Base-by-base conservation (phyloP, 64 coral and sea anemone genomes). In the Trachythela sp. region DNA sequence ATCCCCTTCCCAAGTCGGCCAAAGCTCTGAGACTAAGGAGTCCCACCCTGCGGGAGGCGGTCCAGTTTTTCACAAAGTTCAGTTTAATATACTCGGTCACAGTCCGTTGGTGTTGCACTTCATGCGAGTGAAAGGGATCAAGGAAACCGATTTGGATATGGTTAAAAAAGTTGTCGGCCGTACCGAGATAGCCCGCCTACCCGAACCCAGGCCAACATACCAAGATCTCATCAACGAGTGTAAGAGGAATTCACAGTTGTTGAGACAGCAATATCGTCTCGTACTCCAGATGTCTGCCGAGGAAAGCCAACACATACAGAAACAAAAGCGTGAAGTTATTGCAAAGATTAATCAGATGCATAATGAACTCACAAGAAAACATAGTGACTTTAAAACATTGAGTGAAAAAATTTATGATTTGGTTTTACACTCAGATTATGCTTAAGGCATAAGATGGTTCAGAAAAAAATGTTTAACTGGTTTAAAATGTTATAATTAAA, bases 61-160 rank as follows among this genome's bases (percentile, higher is more conserved):
- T 2, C 95, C 95, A 0, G 89, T 88, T 14, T 98, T 93, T 84
- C 88, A 92, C 15, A 85, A 93, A 24, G 93, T 98, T 20, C 88
- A 90, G 54, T 98, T 98, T 20, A 98, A 98, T 58, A 94, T 98
- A 83, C 60, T 94, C 36, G 95, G 95, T 0, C 86, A 89, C 20
- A 98, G 95, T 88, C 95, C 95, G 20, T 83, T 95, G 26, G 93
- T 99, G 31, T 84, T 91, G 6, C 95, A 98, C 85, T 98, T 92
- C 30, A 84, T 99, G 7, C 85, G 84, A 29, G 93, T 91, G 71
- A 99, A 84, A 26, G 91, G 92, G 20, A 70, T 99, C 10, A 84
- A 45, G 33, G 87, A 91, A 31, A 85, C 50, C 29, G 91, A 94
- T 67, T 80, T 88, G 39, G 91, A 87, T 60, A 89, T 87, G 15